These are phyloP conservation scores for Anaspis maculata DNA, from an alignment of 2,888 invertebrate species.

Conservation along the genomic window DNA sequence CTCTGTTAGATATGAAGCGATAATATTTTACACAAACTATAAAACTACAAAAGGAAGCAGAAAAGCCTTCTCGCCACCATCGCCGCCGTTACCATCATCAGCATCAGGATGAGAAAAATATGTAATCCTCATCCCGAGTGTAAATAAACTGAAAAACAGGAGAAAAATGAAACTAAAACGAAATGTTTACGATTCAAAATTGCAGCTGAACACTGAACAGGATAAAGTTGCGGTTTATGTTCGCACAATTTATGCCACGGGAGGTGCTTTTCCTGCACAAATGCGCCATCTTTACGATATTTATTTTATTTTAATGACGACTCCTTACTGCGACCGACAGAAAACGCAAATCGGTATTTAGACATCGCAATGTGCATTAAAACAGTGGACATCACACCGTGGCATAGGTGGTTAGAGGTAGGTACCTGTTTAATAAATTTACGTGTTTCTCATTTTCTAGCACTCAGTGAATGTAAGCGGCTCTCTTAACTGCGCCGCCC, in stretches of 20 bases:
- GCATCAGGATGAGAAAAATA: slow-evolving; percentile 16
- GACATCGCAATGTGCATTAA: no score
- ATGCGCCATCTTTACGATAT: slow-evolving; percentile 14
- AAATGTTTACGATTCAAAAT: slow-evolving; percentile 32
- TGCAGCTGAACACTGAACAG: slow-evolving; percentile 33
- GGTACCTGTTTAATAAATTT: no score
- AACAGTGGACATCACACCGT: no score
- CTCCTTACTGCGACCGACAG: no score
- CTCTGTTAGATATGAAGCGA: slow-evolving; percentile 25
- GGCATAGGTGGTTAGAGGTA: no score
- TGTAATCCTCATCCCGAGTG: slow-evolving; percentile 19
- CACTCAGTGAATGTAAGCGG: no score
- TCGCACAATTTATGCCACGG: slow-evolving; percentile 20
- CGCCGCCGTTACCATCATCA: no score
- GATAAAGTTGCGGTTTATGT: slow-evolving; percentile 27
- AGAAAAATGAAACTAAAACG: slow-evolving; percentile 30
- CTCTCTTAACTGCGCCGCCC: no score
- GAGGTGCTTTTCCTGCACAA: slow-evolving; percentile 18
- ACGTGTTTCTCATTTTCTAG: no score
- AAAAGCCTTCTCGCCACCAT: slow-evolving; percentile 14
- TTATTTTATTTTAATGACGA: slow-evolving; percentile 15
- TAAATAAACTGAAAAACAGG: slow-evolving; percentile 27
- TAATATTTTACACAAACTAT: slow-evolving; percentile 27
- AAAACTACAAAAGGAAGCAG: slow-evolving; percentile 21
- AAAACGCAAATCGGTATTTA: background rate